Percentiles rank a stretch among this genome's conserved stretches.
These are phyloP conservation scores for Halisarca cf. caerulea DNA, from an alignment of 37 sponge, comb jelly and placozoan genomes.

Conservation along the genomic window DNA sequence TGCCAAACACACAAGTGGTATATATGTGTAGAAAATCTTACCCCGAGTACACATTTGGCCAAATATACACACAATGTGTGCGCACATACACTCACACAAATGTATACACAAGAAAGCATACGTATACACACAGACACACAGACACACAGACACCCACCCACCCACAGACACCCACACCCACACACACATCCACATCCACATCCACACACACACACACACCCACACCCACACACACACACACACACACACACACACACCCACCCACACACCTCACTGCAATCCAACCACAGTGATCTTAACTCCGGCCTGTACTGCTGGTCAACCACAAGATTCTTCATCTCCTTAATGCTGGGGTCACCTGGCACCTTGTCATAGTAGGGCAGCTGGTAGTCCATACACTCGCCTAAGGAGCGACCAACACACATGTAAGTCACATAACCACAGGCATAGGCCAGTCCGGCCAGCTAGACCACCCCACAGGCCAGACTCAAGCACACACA, in stretches of 20 bases:
- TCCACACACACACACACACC: not conserved
- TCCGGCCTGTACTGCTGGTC: conserved; percentile 66
- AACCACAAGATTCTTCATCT: conserved; percentile 88
- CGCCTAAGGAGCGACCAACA: conserved; percentile 23
- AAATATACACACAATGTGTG: no score
- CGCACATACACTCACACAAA: no score
- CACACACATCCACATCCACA: not conserved
- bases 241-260: not conserved
- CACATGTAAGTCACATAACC: no score
- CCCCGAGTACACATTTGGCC: no score
- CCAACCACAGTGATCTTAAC: conserved; percentile 50
- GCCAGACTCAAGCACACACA: no score
- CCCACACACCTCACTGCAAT: not conserved
- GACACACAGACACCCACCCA: not conserved
- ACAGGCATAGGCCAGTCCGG: no score
- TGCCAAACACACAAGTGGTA: no score
- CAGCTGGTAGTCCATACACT: conserved; percentile 66
- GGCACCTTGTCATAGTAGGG: conserved; percentile 86
- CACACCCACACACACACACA: not conserved
- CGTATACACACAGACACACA: conserved; percentile 1
- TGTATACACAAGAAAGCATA: not conserved
- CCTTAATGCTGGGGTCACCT: conserved; percentile 88
- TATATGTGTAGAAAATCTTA: no score
- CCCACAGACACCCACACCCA: not conserved
- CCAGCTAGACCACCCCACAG: no score